Conservation (phyloP, 2,888 invertebrate species). For the Aelia acuminata region DNA sequence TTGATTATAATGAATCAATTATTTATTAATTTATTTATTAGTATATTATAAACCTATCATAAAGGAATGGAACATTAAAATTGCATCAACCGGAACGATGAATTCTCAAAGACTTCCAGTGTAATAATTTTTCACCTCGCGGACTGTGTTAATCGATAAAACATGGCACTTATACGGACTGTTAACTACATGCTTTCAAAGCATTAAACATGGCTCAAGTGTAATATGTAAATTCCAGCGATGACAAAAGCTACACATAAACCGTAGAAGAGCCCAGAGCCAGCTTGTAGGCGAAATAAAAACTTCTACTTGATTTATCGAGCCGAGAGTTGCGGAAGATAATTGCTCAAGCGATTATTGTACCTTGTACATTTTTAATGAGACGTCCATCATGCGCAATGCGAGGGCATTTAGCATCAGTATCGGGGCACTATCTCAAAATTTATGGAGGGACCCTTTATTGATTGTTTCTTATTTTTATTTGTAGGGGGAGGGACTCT, state of each 20-base stretch:
- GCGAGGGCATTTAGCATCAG: constrained; percentile 6
- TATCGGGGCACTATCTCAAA: background rate
- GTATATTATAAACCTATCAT: too few species aligned
- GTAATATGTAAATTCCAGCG: constrained; percentile 32
- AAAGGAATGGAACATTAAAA: too few species aligned
- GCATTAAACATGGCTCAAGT: constrained; percentile 14
- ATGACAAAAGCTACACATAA: constrained; percentile 47
- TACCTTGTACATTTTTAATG: constrained; percentile 46
- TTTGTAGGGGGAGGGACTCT: background rate
- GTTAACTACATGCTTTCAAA: constrained; percentile 26
- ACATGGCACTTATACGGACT: background rate
- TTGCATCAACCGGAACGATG: background rate
- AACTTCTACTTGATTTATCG: constrained; percentile 28
- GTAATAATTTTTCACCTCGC: background rate
- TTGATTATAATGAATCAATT: too few species aligned
- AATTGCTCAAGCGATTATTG: constrained; percentile 46
- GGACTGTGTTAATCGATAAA: constrained; percentile 2
- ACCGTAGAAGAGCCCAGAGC: background rate
- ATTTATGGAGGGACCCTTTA: background rate
- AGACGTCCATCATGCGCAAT: constrained; percentile 31
- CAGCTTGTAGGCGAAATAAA: constrained; percentile 33
- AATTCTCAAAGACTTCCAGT: background rate
- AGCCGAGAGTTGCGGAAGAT: constrained; percentile 28
- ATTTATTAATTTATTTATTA: too few species aligned
- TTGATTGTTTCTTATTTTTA: background rate